phyloP scores from a whole-genome alignment of 2,888 invertebrate species.

The Xestia c-nigrum region DNA sequence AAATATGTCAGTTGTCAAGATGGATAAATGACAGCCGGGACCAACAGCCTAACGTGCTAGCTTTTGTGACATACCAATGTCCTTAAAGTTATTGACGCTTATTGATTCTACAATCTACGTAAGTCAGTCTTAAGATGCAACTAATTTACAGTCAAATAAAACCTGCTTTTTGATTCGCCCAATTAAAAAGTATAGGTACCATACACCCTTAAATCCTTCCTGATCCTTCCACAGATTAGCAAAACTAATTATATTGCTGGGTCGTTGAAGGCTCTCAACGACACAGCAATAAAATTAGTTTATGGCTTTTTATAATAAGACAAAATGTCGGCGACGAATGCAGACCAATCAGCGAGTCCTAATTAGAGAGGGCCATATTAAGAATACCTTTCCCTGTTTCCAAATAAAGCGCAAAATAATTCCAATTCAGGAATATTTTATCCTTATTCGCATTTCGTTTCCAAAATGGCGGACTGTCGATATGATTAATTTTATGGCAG shows the following conservation, averaged over 20 bases:
- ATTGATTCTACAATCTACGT: neutral
- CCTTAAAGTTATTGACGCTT: neutral
- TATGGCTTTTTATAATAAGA: constrained; percentile 1
- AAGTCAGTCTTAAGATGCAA: neutral
- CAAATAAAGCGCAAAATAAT: constrained; percentile 16
- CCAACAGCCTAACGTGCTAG: too few relatives aligned
- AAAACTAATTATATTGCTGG: constrained; percentile 25
- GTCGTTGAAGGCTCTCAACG: constrained; percentile 9
- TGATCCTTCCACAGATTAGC: constrained; percentile 31
- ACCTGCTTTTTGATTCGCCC: neutral
- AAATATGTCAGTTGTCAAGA: too few relatives aligned
- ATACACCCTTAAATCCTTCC: neutral
- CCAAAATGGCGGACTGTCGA: constrained; percentile 2
- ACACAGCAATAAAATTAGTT: too few relatives aligned
- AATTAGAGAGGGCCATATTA: constrained; percentile 36
- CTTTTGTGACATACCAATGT: neutral
- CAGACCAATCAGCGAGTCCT: constrained; percentile 6
- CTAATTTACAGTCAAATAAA: neutral
- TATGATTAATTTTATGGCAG: constrained; percentile 42
- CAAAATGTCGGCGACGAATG: constrained; percentile 7
- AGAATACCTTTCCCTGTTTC: constrained; percentile 21
- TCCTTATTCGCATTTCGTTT: constrained; percentile 14
- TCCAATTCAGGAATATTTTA: constrained; percentile 20
- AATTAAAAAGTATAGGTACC: constrained; percentile 19
- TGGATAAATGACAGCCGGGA: too few relatives aligned